These are phyloP conservation scores for Brachystomella parvula DNA, from an alignment of 1,140 invertebrate species.

Conservation along the genomic window DNA sequence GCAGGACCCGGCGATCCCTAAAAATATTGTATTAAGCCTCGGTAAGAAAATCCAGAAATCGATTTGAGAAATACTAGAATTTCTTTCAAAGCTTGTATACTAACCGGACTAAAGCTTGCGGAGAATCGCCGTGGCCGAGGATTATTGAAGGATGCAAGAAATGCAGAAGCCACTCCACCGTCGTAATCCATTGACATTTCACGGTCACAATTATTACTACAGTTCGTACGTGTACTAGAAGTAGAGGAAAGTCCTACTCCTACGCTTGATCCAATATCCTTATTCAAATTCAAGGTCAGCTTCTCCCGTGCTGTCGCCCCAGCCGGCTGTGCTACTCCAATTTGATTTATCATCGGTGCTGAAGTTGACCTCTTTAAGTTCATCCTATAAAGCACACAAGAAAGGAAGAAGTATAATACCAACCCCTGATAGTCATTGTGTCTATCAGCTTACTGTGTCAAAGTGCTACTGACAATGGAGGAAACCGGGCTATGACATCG, in stretches of 20 bases:
- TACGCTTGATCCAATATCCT: not conserved
- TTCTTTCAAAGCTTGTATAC: not conserved
- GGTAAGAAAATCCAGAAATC: not conserved
- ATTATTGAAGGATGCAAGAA: conserved; percentile 30
- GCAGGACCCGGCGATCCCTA: conserved; percentile 36
- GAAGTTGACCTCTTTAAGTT: conserved; percentile 37
- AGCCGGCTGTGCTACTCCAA: conserved; percentile 19
- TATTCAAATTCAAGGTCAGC: not conserved
- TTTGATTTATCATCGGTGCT: conserved; percentile 37
- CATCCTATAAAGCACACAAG: conserved; percentile 21
- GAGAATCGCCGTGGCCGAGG: conserved; percentile 35
- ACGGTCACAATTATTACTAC: not conserved
- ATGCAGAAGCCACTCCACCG: conserved; percentile 16
- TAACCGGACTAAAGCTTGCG: conserved; percentile 37
- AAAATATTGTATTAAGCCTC: too few species aligned
- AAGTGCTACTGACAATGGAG: conserved; percentile 31
- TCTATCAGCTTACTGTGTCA: conserved; percentile 31
- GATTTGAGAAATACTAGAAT: not conserved
- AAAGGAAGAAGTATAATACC: not conserved
- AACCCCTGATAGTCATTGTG: not conserved
- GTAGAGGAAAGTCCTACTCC: not conserved
- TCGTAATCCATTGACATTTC: conserved; percentile 22
- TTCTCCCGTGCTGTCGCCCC: not conserved
- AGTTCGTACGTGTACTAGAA: not conserved
- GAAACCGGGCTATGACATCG: conserved; percentile 33